Conservation (phyloP, 2,888 invertebrate genomes). For the Drosophila setosimentum region DNA sequence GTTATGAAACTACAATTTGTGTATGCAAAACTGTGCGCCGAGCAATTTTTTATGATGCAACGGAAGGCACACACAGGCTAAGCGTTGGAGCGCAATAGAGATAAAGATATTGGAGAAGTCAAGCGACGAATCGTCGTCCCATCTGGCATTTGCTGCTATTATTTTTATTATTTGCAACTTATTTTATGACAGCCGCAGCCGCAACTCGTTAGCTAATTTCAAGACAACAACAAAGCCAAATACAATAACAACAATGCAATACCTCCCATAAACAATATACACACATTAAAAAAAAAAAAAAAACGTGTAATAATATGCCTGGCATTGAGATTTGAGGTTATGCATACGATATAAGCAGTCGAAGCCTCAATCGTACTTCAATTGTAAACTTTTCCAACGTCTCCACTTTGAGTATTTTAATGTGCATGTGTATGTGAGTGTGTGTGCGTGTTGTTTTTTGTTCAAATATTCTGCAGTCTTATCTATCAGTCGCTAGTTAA, state of each 20-base stretch:
- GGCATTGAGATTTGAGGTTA: constrained; percentile 75
- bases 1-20: constrained; percentile 68
- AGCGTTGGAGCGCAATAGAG: constrained; percentile 16
- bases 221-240: constrained; percentile 41
- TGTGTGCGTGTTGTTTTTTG: neutral
- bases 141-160: constrained; percentile 59
- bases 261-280: constrained; percentile 49
- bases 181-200: constrained; percentile 55
- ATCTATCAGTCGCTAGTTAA: constrained; percentile 27
- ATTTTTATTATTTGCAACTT: constrained; percentile 73
- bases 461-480: constrained; percentile 1
- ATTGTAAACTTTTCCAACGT: constrained; percentile 50
- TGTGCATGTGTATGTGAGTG: neutral
- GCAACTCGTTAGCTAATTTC: constrained; percentile 69
- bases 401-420: constrained; percentile 12
- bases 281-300: constrained; percentile 34
- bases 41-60: constrained; percentile 64
- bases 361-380: constrained; percentile 43
- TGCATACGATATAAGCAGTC: constrained; percentile 59
- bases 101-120: constrained; percentile 17
- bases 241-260: constrained; percentile 15
- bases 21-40: constrained; percentile 64
- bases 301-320: constrained; percentile 71
- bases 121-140: constrained; percentile 25
- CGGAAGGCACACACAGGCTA: constrained; percentile 12